Base-by-base conservation (phyloP, 1,140 invertebrate genomes). In the Scylla paramamosain region DNA sequence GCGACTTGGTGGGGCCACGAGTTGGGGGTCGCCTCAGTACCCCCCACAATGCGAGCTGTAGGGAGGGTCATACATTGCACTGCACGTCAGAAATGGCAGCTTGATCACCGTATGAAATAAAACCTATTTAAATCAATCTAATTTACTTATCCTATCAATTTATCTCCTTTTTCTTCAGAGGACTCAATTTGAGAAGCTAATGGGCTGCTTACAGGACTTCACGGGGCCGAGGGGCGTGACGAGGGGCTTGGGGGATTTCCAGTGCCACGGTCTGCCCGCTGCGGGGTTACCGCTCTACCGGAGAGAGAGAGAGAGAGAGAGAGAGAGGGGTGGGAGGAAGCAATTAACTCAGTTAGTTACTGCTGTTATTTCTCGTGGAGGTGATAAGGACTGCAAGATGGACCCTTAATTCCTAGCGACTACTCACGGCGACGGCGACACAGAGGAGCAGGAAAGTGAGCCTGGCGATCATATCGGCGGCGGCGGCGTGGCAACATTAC, bases 1-100 rank as follows among this genome's bases (percentile, higher is more conserved):
- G 84, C 84, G n/a, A 87, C 84, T 28, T 87, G 84, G 84, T 87
- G 92, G 20, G 91, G 91, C 52, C 67, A 92, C 14, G 91, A 7
- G 91, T 92, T 29, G 20, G 91, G 91, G 0, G 39, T 87, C 14
- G 84, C 84, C 84, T 87, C 29, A 0, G 3, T 20, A 0, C 84
- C 84, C 4, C 84, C 84, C 31, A 87, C 84, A 29, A 87, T 87
- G 84, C 84, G 84, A 25, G 84, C 31, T 48, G 48, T 29, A 67
- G 25, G 29, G 8, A 2, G 10, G n/a, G 52, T 91, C 4, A 48
- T 28, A 4, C 16, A 0, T 20, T 46, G 14, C 0, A 20, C n/a
- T 46, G n/a, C 4, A 6, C 14, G 14, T n/a, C 4, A 0, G 4
- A 46, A 32, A 20, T 0, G n/a, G 20, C 14, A 3, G 25, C 31